Percentiles rank a stretch among this genome's conserved stretches.
These are phyloP conservation scores for Omphaloscelis lunosa DNA, from an alignment of 2,888 invertebrate species.

Conservation along the genomic window DNA sequence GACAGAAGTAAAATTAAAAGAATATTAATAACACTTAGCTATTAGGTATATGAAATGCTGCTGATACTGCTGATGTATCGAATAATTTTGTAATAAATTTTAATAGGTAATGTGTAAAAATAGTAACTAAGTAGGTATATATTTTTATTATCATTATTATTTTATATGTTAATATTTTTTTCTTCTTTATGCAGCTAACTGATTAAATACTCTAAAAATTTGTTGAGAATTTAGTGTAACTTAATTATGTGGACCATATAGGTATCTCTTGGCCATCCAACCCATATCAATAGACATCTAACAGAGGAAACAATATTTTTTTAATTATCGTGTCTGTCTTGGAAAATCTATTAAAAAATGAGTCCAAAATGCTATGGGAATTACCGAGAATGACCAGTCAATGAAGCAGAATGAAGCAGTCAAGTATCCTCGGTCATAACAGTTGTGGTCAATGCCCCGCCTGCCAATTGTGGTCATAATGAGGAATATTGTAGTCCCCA, in stretches of 20 bases:
- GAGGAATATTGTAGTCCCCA: background rate
- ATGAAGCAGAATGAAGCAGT: no score
- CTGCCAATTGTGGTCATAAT: slow-evolving; percentile 29
- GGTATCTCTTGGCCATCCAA: no score
- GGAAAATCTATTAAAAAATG: background rate
- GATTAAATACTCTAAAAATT: background rate
- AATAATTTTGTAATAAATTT: background rate
- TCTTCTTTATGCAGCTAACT: background rate
- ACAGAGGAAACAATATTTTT: background rate
- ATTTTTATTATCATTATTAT: background rate
- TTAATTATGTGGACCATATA: no score
- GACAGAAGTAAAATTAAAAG: no score
- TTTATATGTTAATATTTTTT: background rate
- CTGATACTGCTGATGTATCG: background rate
- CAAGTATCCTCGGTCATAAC: background rate
- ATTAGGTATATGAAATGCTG: background rate
- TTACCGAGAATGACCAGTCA: background rate
- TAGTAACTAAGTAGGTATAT: background rate
- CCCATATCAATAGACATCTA: background rate
- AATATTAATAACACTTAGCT: no score
- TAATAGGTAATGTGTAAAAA: background rate
- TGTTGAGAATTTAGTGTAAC: background rate
- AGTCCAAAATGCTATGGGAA: background rate
- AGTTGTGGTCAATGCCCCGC: background rate
- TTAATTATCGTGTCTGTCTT: background rate